Evolutionary conservation across 2,113 vertebrate species (phyloP).

Genomic region (Solenodon paradoxus): DNA sequence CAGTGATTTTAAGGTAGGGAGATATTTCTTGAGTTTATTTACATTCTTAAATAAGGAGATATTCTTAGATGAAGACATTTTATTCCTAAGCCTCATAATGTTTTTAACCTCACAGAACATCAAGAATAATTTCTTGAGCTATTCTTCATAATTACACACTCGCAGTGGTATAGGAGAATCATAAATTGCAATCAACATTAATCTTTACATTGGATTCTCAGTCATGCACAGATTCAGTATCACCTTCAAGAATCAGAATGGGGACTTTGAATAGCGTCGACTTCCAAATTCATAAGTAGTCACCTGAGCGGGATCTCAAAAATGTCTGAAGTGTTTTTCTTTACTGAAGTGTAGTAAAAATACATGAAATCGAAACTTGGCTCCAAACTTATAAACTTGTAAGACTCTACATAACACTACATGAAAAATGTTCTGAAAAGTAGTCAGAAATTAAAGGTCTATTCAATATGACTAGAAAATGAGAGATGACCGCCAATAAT

Average conservation of each 20-base stretch:
- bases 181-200: conserved; percentile 47
- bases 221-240: not conserved
- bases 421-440: conserved; percentile 61
- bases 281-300: conserved; percentile 45
- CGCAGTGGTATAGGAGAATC: conserved; percentile 16
- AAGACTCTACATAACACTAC: conserved; percentile 1
- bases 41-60: conserved; percentile 22
- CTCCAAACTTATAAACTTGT: conserved; percentile 42
- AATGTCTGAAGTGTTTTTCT: not conserved
- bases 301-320: not conserved
- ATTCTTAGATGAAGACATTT: conserved; percentile 29
- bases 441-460: conserved; percentile 52
- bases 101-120: conserved; percentile 14
- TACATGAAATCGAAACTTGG: conserved; percentile 30
- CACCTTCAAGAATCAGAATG: conserved; percentile 48
- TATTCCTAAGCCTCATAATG: not conserved
- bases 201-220: conserved; percentile 53
- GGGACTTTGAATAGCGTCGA: not conserved
- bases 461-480: conserved; percentile 60
- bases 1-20: not conserved
- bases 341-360: conserved; percentile 13
- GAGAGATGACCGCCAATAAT: conserved; percentile 31
- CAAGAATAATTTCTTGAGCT: conserved; percentile 40
- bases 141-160: conserved; percentile 26
- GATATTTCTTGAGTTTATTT: conserved; percentile 9